These are phyloP conservation scores for Platichthys flesus DNA, from an alignment of 2,113 vertebrate species.

Conservation along the genomic window DNA sequence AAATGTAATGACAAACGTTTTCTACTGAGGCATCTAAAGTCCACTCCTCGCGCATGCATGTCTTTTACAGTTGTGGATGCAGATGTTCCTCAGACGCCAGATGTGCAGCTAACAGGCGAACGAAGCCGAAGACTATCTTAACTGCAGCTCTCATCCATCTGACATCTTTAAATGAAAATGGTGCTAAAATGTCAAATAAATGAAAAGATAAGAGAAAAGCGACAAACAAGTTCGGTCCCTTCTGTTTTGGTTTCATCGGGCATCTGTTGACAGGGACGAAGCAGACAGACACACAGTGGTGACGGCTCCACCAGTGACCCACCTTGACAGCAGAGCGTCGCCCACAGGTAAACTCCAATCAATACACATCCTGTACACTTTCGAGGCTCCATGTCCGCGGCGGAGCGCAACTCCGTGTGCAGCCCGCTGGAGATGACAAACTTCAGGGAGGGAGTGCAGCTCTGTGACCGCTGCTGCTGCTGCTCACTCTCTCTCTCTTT, in stretches of 20 bases:
- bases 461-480: slow-evolving; percentile 25
- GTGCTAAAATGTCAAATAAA: background rate
- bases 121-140: background rate
- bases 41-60: background rate
- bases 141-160: background rate
- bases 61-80: background rate
- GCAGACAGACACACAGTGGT: background rate
- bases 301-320: slow-evolving; percentile 39
- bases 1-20: no score
- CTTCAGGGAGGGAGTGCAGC: slow-evolving; percentile 45
- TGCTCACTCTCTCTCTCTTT: slow-evolving; percentile 25
- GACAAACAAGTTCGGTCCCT: background rate
- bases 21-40: background rate
- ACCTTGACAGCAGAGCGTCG: slow-evolving; percentile 76
- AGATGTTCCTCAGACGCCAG: slow-evolving; percentile 2
- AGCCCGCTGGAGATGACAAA: slow-evolving; percentile 53
- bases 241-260: background rate
- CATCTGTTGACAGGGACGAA: background rate
- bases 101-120: slow-evolving; percentile 4
- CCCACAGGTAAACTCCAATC: slow-evolving; percentile 76
- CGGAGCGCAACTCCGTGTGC: slow-evolving; percentile 27
- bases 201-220: background rate
- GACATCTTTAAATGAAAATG: background rate
- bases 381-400: slow-evolving; percentile 68
- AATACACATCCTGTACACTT: slow-evolving; percentile 55